Conservation (phyloP, 2,113 vertebrate species). For the Phyllostomus discolor region DNA sequence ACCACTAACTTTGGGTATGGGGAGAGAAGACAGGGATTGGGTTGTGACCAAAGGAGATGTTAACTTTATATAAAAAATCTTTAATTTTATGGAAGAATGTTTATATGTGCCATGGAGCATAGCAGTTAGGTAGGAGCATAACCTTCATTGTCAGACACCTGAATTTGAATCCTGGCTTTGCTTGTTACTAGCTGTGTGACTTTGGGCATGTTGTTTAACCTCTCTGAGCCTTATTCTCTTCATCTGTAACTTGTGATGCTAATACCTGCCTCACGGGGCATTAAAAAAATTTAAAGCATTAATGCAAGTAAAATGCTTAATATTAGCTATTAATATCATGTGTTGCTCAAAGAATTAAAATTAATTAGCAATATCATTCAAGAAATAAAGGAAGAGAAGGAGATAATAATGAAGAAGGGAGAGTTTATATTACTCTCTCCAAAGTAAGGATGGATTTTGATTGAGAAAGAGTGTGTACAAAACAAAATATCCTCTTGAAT, state of each 20-base stretch:
- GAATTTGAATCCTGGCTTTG: background rate
- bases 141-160: background rate
- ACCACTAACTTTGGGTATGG: background rate
- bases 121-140: background rate
- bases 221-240: background rate
- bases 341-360: background rate
- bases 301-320: background rate
- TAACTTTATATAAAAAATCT: background rate
- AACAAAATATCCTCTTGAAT: conserved; percentile 58
- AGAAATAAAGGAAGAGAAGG: background rate
- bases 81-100: background rate
- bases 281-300: background rate
- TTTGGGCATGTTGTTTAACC: background rate
- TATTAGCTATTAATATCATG: background rate
- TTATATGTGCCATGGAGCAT: accelerated
- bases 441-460: background rate
- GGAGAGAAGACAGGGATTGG: background rate
- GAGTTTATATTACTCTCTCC: background rate
- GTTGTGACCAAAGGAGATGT: background rate
- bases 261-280: background rate
- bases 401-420: background rate
- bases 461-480: conserved; percentile 22
- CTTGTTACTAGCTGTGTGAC: background rate
- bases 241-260: background rate
- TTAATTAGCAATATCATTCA: background rate